Evolutionary conservation across 2,888 invertebrate species (phyloP).

Genomic region (Eristalis tenax): DNA sequence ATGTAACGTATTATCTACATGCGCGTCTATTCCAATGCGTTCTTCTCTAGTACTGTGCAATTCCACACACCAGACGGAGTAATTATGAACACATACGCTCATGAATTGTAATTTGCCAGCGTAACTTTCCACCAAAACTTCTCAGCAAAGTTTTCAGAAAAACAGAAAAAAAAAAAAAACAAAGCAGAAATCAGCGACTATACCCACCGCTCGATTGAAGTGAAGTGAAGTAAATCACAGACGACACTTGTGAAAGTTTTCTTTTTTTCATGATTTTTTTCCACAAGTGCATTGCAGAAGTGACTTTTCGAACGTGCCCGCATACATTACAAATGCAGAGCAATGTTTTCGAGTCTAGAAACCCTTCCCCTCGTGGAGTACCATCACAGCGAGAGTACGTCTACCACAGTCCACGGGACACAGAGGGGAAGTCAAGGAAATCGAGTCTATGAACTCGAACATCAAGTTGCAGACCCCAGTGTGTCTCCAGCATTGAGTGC

Average conservation of each 20-base stretch:
- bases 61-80: neutral
- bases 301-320: constrained; percentile 38
- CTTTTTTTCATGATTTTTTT: neutral
- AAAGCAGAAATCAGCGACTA: neutral
- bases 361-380: neutral
- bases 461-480: constrained; percentile 35
- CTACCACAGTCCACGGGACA: neutral
- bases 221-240: constrained; percentile 5
- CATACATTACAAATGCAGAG: constrained; percentile 36
- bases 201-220: neutral
- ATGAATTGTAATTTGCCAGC: constrained; percentile 59
- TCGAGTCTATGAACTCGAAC: constrained; percentile 34
- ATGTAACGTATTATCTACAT: too few relatives aligned
- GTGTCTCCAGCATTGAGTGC: constrained; percentile 67
- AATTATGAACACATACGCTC: constrained; percentile 40
- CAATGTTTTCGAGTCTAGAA: constrained; percentile 19
- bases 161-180: constrained; percentile 22
- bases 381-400: neutral
- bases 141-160: constrained; percentile 19
- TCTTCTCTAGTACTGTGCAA: too few relatives aligned
- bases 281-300: constrained; percentile 35
- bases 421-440: neutral
- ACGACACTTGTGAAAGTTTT: constrained; percentile 19
- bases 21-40: too few relatives aligned
- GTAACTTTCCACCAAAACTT: constrained; percentile 52